Base-by-base conservation (phyloP, 2,113 vertebrate genomes). In the Penelope pileata region DNA sequence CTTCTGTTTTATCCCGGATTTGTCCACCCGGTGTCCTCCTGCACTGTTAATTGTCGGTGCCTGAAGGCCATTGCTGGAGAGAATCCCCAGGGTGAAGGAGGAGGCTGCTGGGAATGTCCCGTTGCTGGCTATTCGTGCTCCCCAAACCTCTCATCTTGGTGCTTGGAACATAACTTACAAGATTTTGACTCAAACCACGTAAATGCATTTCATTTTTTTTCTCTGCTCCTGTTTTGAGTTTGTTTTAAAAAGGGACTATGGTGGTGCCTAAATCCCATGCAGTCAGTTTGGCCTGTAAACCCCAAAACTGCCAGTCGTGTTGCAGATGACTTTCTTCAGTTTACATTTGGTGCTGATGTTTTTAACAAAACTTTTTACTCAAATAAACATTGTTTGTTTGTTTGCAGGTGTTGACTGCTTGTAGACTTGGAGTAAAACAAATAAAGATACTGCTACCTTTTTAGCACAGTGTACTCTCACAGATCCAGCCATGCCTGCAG, bases 401-500 rank as follows among this genome's bases (percentile, higher is more conserved):
- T 75, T 91, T 82, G 23, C 72, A 91, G 80, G 13, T 43, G 45
- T 75, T 14, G 40, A 45, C 60, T 83, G 30, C 67, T 73, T 43
- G 16, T 45, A 77, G 51, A 29, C n/a, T 67, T 76, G 17, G 13
- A 68, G 16, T 54, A 36, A 87, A 64, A 83, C 40, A 73, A 77
- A 72, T 32, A 63, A 38, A 91, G 56, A 50, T 78, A 43, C 2
- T 48, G 72, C 34, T 62, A 40, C 43, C 51, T n/a, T 81, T 59
- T 19, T 34, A 14, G 29, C 21, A 9, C 36, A 82, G 83, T 59
- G 26, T 14, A 5, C 56, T 19, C 42, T 50, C 32, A 79, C 77
- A n/a, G n/a, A n/a, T n/a, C 40, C 90, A 94, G 54, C 59, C 84
- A 98, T 99, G 98, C 97, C 98, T 77, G 32, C 1, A 0, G 98